Evolutionary conservation across 2,888 invertebrate species (phyloP), one percentile per base, ranked within the genome.

Genomic region (Drosophila falleni): DNA sequence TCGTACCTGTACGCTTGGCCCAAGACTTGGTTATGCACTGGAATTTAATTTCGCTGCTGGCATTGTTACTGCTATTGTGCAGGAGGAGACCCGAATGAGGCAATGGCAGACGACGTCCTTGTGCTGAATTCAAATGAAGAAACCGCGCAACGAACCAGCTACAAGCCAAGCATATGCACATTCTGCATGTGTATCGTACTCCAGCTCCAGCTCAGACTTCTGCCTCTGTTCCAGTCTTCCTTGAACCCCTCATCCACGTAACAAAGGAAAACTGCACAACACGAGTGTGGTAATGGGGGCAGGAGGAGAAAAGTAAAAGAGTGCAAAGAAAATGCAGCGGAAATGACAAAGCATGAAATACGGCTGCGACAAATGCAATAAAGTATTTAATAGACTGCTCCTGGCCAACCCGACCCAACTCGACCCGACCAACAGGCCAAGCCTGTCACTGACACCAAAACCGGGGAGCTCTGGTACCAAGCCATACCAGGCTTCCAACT

Each of bases 291-390:
- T 2, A 33, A 29, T 13, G 1, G 37, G 29, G 6, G 59, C 10
- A 16, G 58, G 19, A 13, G 39, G 53, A 31, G 31, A 6, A 31
- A 31, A 31, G 31, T 31, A 31, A 74, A 69, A 62, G 59, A 75
- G 74, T 72, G 77, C 80, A 81, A 78, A 76, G 85, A 87, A 89
- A 85, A 85, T 85, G 88, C 88, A 86, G 71, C 80, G 83, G 78
- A 84, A 90, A 89, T 81, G 89, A 80, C 83, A 89, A 89, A 86
- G 82, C 78, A 90, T 81, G 89, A 84, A 84, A 85, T 82, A 90
- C 89, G 81, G 83, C 87, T 83, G 90, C 85, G 90, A 90, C 89
- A 90, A 91, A 90, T 90, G 91, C 91, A 89, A 91, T 90, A 90
- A 90, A 90, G 86, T 89, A 91, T 91, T 90, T 91, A 90, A 90